Evolutionary conservation across 2,113 vertebrate genomes (phyloP), one percentile per base, ranked within the genome.

Genomic region (Sinocyclocheilus rhinocerous): DNA sequence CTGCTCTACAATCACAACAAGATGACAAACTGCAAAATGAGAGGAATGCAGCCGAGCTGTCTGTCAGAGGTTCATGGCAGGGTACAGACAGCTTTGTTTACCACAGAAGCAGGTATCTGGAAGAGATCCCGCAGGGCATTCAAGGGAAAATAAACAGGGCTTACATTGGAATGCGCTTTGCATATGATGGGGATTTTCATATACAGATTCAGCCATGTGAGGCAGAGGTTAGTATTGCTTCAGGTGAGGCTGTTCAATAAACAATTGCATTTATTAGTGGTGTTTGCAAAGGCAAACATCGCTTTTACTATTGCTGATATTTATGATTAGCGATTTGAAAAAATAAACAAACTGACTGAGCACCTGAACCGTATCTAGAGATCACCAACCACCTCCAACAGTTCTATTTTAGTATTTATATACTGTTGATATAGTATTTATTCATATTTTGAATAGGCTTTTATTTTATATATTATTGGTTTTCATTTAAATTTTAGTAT

Each of bases 1-100:
- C 42, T 78, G 78, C 69, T 67, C 79, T 79, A 67, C 63, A 59
- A 76, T 87, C 83, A 85, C 76, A 83, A 87, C 88, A 87, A 50
- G 70, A 75, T 63, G 55, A 63, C 77, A 39, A 81, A 72, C 65
- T 72, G 45, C 59, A 65, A 83, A 81, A 24, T 1, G 61, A 76
- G 15, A 33, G 78, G 85, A 85, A 87, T 84, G 77, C 13, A 50
- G 39, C 39, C n/a, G n/a, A 86, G 50, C 65, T 73, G 84, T 72
- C 65, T 33, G 33, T 11, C 67, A 26, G 57, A 4, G 20, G 84
- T 57, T 73, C 65, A 48, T 29, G 20, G 24, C 52, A 82, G 79
- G 69, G 57, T 61, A 73, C 22, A 1, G 50, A 33, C 69, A 22
- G 50, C 52, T 73, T 83, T 73, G 81, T 57, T 80, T 80, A 63